These are phyloP conservation scores for Vanessa cardui DNA, from an alignment of 2,888 invertebrate species.

Conservation along the genomic window DNA sequence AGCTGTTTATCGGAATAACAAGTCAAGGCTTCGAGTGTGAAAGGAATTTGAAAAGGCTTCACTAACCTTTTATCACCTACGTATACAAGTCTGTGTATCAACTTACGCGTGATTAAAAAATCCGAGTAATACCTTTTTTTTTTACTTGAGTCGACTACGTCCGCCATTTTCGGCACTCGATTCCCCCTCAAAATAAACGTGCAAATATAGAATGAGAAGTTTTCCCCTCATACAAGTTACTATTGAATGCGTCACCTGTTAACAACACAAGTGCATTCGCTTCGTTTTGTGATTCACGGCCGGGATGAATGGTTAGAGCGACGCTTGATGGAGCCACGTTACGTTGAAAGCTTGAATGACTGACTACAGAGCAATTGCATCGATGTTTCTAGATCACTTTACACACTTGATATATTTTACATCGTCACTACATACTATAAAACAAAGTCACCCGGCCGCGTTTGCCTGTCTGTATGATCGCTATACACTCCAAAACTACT, in stretches of 20 bases:
- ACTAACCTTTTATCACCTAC: slow-evolving; percentile 30
- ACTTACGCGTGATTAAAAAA: slow-evolving; percentile 29
- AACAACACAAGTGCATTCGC: slow-evolving; percentile 52
- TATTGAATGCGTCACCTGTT: slow-evolving; percentile 65
- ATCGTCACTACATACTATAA: too few species aligned
- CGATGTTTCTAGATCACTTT: slow-evolving; percentile 15
- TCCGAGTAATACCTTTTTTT: slow-evolving; percentile 22
- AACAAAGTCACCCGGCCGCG: too few species aligned
- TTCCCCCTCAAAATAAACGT: slow-evolving; percentile 43
- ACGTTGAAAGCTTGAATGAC: slow-evolving; percentile 24
- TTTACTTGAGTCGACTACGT: slow-evolving; percentile 29
- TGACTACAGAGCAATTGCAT: slow-evolving; percentile 22
- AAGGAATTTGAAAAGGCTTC: slow-evolving; percentile 40
- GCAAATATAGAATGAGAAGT: slow-evolving; percentile 43
- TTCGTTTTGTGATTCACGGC: slow-evolving; percentile 61
- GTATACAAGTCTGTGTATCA: slow-evolving; percentile 16
- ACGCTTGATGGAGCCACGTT: slow-evolving; percentile 30
- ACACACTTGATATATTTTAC: background rate
- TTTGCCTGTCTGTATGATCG: too few species aligned
- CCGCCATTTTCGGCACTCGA: slow-evolving; percentile 41
- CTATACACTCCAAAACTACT: too few species aligned
- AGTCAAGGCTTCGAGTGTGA: slow-evolving; percentile 37
- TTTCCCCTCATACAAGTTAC: slow-evolving; percentile 41
- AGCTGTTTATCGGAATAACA: slow-evolving; percentile 38
- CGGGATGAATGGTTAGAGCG: slow-evolving; percentile 52